Conservation (phyloP, 2,888 invertebrate species). For the Tupiocoris notatus region DNA sequence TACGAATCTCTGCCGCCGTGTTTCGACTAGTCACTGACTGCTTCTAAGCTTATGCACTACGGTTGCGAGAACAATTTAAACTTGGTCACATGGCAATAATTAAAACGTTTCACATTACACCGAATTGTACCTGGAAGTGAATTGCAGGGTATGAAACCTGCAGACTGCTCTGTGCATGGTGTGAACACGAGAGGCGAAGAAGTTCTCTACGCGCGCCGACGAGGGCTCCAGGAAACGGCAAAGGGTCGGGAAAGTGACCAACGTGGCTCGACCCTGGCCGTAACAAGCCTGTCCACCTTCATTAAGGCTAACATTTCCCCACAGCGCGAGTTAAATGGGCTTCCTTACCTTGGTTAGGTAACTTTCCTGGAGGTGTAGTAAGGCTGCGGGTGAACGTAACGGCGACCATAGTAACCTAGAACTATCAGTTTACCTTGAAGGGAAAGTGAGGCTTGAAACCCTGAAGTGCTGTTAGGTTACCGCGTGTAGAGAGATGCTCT, state of each 20-base stretch:
- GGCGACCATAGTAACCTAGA: conserved; percentile 5
- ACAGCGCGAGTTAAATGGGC: background rate
- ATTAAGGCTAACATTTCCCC: conserved; percentile 24
- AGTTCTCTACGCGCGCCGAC: conserved; percentile 3
- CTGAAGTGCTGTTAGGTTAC: too few relatives aligned
- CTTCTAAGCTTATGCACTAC: too few relatives aligned
- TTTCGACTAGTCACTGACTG: too few relatives aligned
- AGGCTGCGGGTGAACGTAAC: background rate
- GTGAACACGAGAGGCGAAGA: background rate
- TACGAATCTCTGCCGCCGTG: too few relatives aligned
- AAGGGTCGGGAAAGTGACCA: conserved; percentile 22
- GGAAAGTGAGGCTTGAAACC: too few relatives aligned
- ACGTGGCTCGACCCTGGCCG: conserved; percentile 21
- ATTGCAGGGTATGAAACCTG: background rate
- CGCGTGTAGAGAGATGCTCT: too few relatives aligned
- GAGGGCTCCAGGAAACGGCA: conserved; percentile 13
- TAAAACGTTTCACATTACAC: conserved; percentile 17
- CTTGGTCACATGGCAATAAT: conserved; percentile 45
- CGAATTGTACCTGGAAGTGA: background rate
- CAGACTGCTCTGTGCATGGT: background rate
- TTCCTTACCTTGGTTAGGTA: background rate
- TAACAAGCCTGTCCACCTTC: conserved; percentile 42
- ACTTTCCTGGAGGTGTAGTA: background rate
- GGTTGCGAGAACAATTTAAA: conserved; percentile 38
- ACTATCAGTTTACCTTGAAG: background rate